Evolutionary conservation across 1,140 invertebrate species (phyloP).

Genomic region (Neodiprion virginianus): DNA sequence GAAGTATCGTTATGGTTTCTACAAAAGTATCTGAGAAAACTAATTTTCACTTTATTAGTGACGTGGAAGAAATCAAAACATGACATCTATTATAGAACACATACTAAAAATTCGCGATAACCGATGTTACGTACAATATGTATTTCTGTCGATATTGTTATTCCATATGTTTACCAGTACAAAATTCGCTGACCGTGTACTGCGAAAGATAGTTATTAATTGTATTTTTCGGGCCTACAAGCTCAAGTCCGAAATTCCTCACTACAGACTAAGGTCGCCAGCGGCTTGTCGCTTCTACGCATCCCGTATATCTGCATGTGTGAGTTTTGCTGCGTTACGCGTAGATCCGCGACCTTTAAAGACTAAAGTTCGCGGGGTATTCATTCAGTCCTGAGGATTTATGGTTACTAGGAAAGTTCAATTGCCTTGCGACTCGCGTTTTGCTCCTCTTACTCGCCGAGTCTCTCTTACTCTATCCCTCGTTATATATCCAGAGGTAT

Average conservation of each 20-base stretch:
- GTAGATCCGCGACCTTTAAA: slow-evolving; percentile 54
- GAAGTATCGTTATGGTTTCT: too few species aligned
- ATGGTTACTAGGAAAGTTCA: slow-evolving; percentile 48
- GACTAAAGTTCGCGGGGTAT: slow-evolving; percentile 57
- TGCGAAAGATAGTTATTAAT: background rate
- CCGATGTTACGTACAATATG: too few species aligned
- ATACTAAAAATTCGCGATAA: too few species aligned
- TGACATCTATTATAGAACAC: too few species aligned
- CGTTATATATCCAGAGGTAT: background rate
- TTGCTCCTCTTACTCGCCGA: background rate
- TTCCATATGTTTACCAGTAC: too few species aligned
- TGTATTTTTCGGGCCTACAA: background rate
- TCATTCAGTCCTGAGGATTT: slow-evolving; percentile 50
- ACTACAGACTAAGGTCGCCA: too few species aligned
- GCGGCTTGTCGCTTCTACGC: too few species aligned
- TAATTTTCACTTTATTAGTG: too few species aligned
- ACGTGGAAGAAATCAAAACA: too few species aligned
- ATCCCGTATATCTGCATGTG: background rate
- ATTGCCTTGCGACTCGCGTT: slow-evolving; percentile 29
- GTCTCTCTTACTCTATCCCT: background rate
- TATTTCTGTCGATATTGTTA: too few species aligned
- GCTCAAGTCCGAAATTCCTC: background rate
- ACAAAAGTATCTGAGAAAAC: too few species aligned
- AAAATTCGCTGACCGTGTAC: too few species aligned
- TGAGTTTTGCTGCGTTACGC: slow-evolving; percentile 16